Conservation (phyloP, 2,113 vertebrate genomes). For the Ophthalmolycus amberensis region DNA sequence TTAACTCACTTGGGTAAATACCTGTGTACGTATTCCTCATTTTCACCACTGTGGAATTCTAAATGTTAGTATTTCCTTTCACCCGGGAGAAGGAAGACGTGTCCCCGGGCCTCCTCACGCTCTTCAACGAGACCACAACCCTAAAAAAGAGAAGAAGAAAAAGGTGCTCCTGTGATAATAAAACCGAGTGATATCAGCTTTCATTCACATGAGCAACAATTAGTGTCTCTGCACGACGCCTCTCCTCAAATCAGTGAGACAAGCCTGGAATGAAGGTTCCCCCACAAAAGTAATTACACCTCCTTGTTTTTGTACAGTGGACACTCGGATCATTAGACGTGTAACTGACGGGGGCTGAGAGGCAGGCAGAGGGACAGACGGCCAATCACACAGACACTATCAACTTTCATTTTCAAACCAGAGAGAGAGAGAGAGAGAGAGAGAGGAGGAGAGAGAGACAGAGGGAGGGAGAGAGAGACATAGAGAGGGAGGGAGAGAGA, state of each 20-base stretch:
- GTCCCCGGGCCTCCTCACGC: not conserved
- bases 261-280: slow-evolving; percentile 44
- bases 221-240: slow-evolving; percentile 52
- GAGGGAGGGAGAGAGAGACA: not conserved
- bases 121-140: not conserved
- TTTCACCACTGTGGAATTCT: not conserved
- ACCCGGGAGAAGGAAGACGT: not conserved
- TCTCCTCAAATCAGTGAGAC: slow-evolving; percentile 55
- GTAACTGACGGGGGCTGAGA: slow-evolving; percentile 50
- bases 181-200: slow-evolving; percentile 52
- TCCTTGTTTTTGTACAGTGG: slow-evolving; percentile 51
- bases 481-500: not conserved
- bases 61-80: not conserved
- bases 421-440: not conserved
- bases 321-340: slow-evolving; percentile 42
- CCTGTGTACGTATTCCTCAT: not conserved
- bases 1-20: not conserved
- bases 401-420: slow-evolving; percentile 50
- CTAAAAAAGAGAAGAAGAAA: not conserved
- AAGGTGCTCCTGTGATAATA: slow-evolving; percentile 15
- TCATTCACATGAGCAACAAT: slow-evolving; percentile 54
- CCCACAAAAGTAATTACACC: slow-evolving; percentile 42
- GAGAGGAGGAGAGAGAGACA: not conserved
- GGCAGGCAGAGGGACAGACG: slow-evolving; percentile 20
- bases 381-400: slow-evolving; percentile 43